phyloP scores from a whole-genome alignment of 1,140 invertebrate species.

The Bombus consobrinus region DNA sequence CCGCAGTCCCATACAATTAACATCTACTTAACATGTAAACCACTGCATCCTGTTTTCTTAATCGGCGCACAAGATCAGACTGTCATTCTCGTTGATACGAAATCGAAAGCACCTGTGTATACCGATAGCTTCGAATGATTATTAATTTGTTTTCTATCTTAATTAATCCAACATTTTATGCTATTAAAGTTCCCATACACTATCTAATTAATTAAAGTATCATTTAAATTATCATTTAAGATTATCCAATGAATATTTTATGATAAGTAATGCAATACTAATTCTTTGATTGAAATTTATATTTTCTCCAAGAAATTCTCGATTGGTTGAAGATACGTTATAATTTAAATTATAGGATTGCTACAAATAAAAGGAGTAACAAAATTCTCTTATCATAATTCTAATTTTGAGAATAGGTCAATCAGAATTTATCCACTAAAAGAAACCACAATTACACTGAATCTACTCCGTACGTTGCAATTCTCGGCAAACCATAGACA shows the following conservation, averaged over 20 bases:
- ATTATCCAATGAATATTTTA: too few relatives aligned
- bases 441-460: neutral
- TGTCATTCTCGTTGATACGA: neutral
- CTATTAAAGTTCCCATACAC: too few relatives aligned
- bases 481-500: neutral
- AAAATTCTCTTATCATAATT: neutral
- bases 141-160: neutral
- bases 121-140: neutral
- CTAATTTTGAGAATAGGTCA: neutral
- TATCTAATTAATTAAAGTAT: too few relatives aligned
- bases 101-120: neutral
- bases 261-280: too few relatives aligned
- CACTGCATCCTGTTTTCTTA: neutral
- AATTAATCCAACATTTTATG: neutral
- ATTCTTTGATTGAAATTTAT: too few relatives aligned
- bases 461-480: neutral
- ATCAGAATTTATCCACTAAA: neutral
- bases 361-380: too few relatives aligned
- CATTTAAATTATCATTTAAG: too few relatives aligned
- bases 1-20: conserved; percentile 7
- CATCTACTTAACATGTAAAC: neutral
- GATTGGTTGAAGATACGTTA: neutral
- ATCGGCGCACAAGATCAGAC: neutral
- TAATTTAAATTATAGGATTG: neutral
- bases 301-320: neutral